Evolutionary conservation across 2,113 vertebrate species (phyloP), one percentile per base, ranked within the genome.

Genomic region (Bos javanicus): DNA sequence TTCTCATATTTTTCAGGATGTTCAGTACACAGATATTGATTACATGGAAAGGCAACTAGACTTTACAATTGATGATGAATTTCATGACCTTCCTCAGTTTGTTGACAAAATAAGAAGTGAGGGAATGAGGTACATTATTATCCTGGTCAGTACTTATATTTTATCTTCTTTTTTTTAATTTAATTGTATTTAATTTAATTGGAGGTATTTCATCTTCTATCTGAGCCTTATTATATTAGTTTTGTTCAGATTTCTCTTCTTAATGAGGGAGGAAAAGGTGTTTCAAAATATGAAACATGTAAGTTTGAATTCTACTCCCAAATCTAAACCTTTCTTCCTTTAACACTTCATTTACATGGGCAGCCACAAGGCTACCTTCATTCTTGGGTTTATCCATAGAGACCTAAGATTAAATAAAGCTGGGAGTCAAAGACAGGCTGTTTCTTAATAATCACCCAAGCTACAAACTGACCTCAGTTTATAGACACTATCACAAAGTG

Each of bases 1-100:
- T 60, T 97, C 26, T 91, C 64, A 11, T 98, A 1, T 98, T 5
- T 90, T 98, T 36, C 97, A 99, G 99, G 99, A 99, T 98, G 99
- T 99, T 62, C 99, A 99, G 94, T 99, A 99, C 87, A 98, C 99
- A 52, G 99, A 99, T 96, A 99, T 99, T 54, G 99, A 99, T 98
- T 99, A 99, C 98, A 99, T 99, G 99, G 99, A 99, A 1, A 99
- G 99, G 25, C 99, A 99, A 97, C 57, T 99, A 87, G 98, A 99
- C 98, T 99, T 99, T 98, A 99, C 99, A 36, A 93, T 99, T 87
- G 97, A 98, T 93, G 0, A 98, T 15, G 9, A 48, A 0, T 99
- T 99, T 95, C 0, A 2, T 5, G 98, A 97, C 0, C 98, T 99
- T 52, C 99, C 99, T 2, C 15, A 17, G 9, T 97, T 99, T 67